Evolutionary conservation across 2,888 invertebrate species (phyloP).

Genomic region (Gortyna flavago): DNA sequence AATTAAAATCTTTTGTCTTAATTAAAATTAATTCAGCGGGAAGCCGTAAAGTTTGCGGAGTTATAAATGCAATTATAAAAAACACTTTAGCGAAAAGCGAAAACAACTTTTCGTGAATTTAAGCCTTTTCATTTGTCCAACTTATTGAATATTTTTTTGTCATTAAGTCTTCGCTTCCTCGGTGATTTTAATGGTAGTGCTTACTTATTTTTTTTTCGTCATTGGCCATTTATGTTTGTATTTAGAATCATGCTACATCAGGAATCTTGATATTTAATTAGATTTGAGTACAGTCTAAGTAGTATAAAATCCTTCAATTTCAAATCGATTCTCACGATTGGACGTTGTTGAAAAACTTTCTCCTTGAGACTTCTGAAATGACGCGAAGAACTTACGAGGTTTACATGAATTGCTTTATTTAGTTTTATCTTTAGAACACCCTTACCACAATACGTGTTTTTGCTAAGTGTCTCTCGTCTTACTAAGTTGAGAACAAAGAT

Average conservation of each 20-base stretch:
- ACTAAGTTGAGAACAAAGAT: not conserved
- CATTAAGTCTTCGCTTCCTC: constrained; percentile 26
- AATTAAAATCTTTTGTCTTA: constrained; percentile 45
- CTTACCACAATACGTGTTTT: not conserved
- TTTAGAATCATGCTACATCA: not conserved
- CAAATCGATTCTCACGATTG: not conserved
- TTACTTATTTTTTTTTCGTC: not conserved
- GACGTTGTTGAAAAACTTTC: not conserved
- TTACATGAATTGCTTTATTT: not conserved
- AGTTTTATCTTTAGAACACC: constrained; percentile 11
- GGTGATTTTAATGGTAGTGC: constrained; percentile 22
- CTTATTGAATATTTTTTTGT: constrained; percentile 57
- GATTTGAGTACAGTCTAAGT: not conserved
- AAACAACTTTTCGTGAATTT: constrained; percentile 64
- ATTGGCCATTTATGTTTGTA: not conserved
- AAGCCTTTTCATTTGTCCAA: constrained; percentile 63
- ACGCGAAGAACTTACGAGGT: not conserved
- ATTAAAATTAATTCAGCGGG: constrained; percentile 58
- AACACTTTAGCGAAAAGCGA: constrained; percentile 60
- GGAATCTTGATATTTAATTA: not conserved
- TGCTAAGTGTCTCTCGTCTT: not conserved
- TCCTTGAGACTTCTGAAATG: not conserved
- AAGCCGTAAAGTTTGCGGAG: constrained; percentile 60
- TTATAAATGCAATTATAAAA: constrained; percentile 67
- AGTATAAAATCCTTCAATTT: not conserved